Base-by-base conservation (phyloP, 2,888 invertebrate species). In the Polymixis lichenea region DNA sequence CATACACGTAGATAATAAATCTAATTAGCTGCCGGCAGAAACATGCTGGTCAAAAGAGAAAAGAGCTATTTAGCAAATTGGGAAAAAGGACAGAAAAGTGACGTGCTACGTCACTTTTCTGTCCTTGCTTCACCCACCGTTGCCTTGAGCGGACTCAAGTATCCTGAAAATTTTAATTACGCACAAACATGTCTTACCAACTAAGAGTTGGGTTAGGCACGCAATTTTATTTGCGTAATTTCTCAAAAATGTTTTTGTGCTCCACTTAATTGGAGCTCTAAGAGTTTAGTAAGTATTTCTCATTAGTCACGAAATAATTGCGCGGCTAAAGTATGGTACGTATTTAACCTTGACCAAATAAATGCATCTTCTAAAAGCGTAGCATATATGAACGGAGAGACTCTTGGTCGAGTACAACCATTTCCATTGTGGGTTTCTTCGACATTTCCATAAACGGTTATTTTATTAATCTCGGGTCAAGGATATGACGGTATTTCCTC, bases 391-490 rank as follows among this genome's bases (percentile, higher is more conserved):
- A 77, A 65, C 70, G 19, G 38, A 65, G 11, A 58, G 7, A 32
- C 25, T 51, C 17, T 64, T 32, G 4, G 19, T 53, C 9, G 56
- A 60, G 28, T 55, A 78, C 19, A 62, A 69, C 38, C 32, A 43
- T 65, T 75, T 77, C 67, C 38, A 75, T 62, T 75, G 74, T 74
- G n/a, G 60, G 58, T 68, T 60, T 74, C 66, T 65, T 74, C 51
- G 32, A 51, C 53, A 73, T 86, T 82, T 82, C 75, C 78, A 68
- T 73, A 82, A 81, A 77, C 56, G 66, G 53, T 66, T 49, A 66
- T 86, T 86, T 86, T 86, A 86, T 83, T 88, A 82, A 88, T 79
- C 86, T 78, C 28, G 80, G 86, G 86, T 88, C 84, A 87, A 88
- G 88, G 75, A 78, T 86, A 84, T 73, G 68, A 65, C 72, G 76